These are phyloP conservation scores for Epinotia demarniana DNA, from an alignment of 2,888 invertebrate species.

Conservation along the genomic window DNA sequence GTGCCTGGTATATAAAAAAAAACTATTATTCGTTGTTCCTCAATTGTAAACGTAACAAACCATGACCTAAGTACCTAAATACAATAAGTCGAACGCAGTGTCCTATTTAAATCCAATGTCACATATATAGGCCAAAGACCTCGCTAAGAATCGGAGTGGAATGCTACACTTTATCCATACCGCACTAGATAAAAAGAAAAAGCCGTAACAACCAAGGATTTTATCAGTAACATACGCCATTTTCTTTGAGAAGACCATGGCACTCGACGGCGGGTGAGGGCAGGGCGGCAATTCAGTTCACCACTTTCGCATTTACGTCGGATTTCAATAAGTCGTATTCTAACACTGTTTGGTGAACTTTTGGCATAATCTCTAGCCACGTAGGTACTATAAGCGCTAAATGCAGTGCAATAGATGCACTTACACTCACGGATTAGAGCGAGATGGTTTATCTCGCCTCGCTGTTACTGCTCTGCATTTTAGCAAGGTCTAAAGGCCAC, in stretches of 20 bases:
- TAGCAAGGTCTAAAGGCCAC: too few relatives aligned
- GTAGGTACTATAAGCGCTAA: too few relatives aligned
- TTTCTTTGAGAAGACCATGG: neutral
- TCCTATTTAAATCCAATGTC: neutral
- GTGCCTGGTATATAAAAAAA: too few relatives aligned
- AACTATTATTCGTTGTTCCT: neutral
- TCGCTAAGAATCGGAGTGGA: slow-evolving; percentile 12
- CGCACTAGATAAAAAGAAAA: neutral
- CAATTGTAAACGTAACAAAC: neutral
- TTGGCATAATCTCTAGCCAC: too few relatives aligned
- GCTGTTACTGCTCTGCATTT: too few relatives aligned
- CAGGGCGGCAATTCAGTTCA: neutral
- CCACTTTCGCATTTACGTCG: neutral
- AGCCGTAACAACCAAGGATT: neutral
- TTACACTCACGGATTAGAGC: too few relatives aligned
- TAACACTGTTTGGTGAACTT: too few relatives aligned
- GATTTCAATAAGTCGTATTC: neutral
- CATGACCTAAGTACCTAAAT: neutral
- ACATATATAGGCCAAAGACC: slow-evolving; percentile 14
- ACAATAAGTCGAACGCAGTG: neutral
- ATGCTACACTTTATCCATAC: slow-evolving; percentile 2
- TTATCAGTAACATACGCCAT: neutral
- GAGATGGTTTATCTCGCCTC: too few relatives aligned
- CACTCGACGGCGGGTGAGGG: neutral
- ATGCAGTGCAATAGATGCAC: too few relatives aligned